Evolutionary conservation across 2,797 vertebrate species (phyloP), one percentile per base, ranked within the genome.

Genomic region (Miichthys miiuy): DNA sequence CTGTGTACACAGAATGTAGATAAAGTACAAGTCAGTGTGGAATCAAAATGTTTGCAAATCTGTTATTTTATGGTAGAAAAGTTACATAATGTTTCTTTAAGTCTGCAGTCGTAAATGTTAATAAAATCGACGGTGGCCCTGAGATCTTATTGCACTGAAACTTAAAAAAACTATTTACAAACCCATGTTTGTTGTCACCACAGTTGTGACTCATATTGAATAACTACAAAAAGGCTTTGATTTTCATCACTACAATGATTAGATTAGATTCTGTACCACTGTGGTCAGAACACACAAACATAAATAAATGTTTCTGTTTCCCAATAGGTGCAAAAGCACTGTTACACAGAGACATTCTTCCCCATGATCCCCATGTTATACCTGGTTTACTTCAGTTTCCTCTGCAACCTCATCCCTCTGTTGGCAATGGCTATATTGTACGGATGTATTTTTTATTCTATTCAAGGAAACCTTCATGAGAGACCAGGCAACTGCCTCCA

Each of bases 341-440:
- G 88, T 97, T 51, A 96, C 91, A 2, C 94, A 89, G 17, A 93
- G 82, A 16, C 93, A 93, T 79, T 96, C 96, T 0, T 94, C n/a
- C n/a, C n/a, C n/a, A n/a, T n/a, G 21, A 94, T 98, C 25, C 86
- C 91, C 6, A 91, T 95, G 94, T 94, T 96, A 0, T 98, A 96
- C 80, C 90, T 98, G 93, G 95, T 98, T 5, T 97, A 96, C 72
- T 96, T 98, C 62, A 90, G 86, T 79, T 98, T 97, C 23, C 42
- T 86, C 0, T 96, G 96, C 82, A 95, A 88, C 34, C 85, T 97
- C 0, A 34, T 85, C 8, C 97, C 97, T 1, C 79, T 98, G 68
- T 0, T 96, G 25, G 18, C 94, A 65, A 98, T 98, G 96, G 88
- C 91, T 0, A 60, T 56, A 2, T 82, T 99, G 61, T 99, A 99